Evolutionary conservation across 1,140 invertebrate species (phyloP).

Genomic region (Triops cancriformis): DNA sequence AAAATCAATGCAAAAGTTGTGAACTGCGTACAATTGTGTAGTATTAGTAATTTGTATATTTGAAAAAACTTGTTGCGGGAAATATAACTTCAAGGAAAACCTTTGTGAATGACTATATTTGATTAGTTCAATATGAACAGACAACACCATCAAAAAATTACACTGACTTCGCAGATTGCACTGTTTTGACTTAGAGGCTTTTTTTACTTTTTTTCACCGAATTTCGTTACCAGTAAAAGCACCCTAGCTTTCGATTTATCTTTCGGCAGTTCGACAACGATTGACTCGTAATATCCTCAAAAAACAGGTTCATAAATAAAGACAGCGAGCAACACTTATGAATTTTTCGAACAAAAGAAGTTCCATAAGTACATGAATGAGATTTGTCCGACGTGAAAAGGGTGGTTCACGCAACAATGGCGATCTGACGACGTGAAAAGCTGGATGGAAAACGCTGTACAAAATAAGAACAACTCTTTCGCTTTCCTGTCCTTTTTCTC

Average conservation of each 20-base stretch:
- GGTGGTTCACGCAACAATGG: background rate
- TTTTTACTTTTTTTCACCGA: background rate
- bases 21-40: no score
- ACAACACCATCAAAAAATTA: constrained; percentile 2
- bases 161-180: constrained; percentile 9
- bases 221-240: background rate
- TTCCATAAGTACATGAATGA: background rate
- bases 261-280: background rate
- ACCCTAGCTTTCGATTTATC: background rate
- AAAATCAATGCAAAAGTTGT: no score
- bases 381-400: background rate
- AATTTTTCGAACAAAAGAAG: background rate
- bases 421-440: constrained; percentile 4
- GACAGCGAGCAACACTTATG: background rate
- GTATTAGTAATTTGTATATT: background rate
- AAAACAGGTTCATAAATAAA: background rate
- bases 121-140: constrained; percentile 11
- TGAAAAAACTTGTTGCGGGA: background rate
- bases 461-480: background rate
- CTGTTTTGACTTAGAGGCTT: background rate
- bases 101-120: constrained; percentile 4
- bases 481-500: background rate
- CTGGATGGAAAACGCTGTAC: background rate
- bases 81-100: background rate
- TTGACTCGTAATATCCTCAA: background rate